Evolutionary conservation across 2,113 vertebrate species (phyloP).

Genomic region (Pseudopodoces humilis): DNA sequence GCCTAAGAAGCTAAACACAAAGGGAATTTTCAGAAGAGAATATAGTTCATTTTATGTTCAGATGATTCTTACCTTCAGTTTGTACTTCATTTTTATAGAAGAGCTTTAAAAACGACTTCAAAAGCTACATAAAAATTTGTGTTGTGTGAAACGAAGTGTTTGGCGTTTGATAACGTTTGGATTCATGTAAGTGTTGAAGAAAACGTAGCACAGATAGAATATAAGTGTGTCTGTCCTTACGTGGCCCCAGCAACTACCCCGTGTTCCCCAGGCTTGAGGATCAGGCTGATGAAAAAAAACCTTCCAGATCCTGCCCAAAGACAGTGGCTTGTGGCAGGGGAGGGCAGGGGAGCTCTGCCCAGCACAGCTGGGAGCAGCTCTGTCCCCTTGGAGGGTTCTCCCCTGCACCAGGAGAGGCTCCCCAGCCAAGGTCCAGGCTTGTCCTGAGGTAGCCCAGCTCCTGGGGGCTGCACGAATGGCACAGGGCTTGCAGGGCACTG

Average conservation of each 20-base stretch:
- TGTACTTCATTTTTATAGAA: not conserved
- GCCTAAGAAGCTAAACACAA: not conserved
- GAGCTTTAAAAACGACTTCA: not conserved
- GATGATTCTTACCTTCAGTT: not conserved
- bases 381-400: not conserved
- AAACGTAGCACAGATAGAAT: not conserved
- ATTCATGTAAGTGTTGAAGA: not conserved
- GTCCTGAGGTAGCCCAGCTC: not conserved
- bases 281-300: not conserved
- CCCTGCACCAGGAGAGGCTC: rapidly evolving
- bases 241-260: not conserved
- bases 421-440: not conserved
- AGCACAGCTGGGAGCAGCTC: not conserved
- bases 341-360: not conserved
- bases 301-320: not conserved
- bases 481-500: rapidly evolving
- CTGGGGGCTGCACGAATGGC: not conserved
- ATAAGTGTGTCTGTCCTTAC: not conserved
- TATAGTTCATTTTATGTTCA: not conserved
- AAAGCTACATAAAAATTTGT: not conserved
- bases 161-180: not conserved
- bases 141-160: constrained; percentile 6
- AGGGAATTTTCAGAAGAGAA: not conserved
- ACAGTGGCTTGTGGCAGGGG: not conserved
- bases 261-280: not conserved